Conservation (phyloP, 2,888 invertebrate genomes). For the Choristoneura rosaceana region DNA sequence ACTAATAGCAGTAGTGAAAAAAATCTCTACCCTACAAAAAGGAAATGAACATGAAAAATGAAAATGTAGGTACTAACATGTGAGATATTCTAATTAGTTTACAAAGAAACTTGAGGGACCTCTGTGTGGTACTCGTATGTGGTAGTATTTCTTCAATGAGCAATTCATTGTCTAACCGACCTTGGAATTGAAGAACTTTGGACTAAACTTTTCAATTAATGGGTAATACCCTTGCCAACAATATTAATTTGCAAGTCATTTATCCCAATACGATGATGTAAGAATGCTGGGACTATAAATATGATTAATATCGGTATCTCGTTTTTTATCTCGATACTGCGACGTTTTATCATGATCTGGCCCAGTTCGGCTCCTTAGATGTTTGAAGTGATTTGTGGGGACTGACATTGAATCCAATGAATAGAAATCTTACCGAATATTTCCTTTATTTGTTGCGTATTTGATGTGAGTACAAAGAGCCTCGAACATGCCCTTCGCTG, state of each 20-base stretch:
- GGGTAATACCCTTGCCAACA: constrained; percentile 1
- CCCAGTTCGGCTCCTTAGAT: constrained; percentile 29
- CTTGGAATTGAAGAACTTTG: not conserved
- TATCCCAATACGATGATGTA: constrained; percentile 4
- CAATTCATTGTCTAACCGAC: not conserved
- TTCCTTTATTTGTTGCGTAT: constrained; percentile 98
- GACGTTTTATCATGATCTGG: constrained; percentile 29
- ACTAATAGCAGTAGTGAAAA: too few species aligned
- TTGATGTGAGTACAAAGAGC: constrained; percentile 98
- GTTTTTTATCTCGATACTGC: constrained; percentile 27
- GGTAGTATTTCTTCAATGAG: not conserved
- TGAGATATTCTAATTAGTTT: too few species aligned
- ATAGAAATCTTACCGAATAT: constrained; percentile 89
- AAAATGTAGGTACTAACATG: too few species aligned
- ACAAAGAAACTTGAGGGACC: too few species aligned
- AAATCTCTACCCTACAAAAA: too few species aligned
- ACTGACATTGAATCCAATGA: constrained; percentile 29
- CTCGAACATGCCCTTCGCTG: constrained; percentile 98
- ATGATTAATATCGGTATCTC: constrained; percentile 13
- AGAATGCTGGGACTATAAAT: not conserved
- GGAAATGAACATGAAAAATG: too few species aligned
- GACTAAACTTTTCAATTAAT: constrained; percentile 1
- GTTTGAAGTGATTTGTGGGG: constrained; percentile 37
- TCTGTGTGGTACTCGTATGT: too few species aligned
- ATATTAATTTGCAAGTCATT: constrained; percentile 1